These are phyloP conservation scores for Sander vitreus DNA, from an alignment of 2,113 vertebrate species.

Conservation along the genomic window DNA sequence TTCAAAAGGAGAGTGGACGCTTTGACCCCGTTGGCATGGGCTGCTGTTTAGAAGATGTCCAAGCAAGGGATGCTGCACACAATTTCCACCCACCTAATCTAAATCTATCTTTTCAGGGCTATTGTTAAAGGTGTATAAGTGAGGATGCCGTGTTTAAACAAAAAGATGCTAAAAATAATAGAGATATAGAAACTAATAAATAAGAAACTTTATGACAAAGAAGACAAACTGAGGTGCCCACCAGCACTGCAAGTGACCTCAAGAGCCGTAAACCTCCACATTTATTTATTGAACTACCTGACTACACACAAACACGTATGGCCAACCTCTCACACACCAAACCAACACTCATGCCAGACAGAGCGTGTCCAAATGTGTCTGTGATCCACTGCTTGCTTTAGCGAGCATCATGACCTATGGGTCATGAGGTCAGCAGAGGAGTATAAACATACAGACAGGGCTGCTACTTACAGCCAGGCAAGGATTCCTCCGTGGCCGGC, in stretches of 20 bases:
- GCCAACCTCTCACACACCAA: conserved; percentile 32
- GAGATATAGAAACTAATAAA: neutral
- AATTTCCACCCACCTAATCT: neutral
- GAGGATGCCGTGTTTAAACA: neutral
- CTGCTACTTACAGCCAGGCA: conserved; percentile 70
- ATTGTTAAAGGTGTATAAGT: neutral
- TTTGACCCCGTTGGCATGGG: conserved; percentile 42
- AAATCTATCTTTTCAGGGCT: neutral
- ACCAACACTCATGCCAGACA: conserved; percentile 50
- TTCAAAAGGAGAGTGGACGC: conserved; percentile 14
- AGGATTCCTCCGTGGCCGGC: conserved; percentile 66
- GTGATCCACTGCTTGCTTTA: conserved; percentile 65
- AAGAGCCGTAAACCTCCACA: neutral
- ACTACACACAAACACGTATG: conserved; percentile 38
- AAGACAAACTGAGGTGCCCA: neutral
- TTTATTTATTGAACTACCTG: conserved; percentile 38
- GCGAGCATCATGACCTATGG: conserved; percentile 67
- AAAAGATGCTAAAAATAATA: neutral
- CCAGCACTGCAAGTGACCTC: neutral
- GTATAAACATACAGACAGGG: conserved; percentile 75
- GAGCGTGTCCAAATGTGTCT: conserved; percentile 73
- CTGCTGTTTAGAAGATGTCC: conserved; percentile 26
- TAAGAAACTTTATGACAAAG: neutral
- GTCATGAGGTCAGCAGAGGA: conserved; percentile 73
- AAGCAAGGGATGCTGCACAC: neutral